Conservation (phyloP, 2,797 vertebrate genomes). For the Kryptopterus vitreolus region DNA sequence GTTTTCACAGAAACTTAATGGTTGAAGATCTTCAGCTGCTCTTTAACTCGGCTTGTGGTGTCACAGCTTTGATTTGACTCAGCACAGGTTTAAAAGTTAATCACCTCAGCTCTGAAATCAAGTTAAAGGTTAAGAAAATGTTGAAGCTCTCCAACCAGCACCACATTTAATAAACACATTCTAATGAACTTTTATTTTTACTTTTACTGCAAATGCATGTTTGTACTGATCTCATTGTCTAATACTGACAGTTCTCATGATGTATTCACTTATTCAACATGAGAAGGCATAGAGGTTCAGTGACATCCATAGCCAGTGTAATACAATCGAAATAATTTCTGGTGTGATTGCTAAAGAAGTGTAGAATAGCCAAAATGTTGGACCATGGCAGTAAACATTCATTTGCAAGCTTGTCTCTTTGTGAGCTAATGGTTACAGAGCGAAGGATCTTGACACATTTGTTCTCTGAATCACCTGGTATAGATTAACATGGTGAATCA, state of each 20-base stretch:
- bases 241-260: background rate
- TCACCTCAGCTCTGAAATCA: background rate
- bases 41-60: background rate
- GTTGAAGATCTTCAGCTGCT: background rate
- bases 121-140: slow-evolving; percentile 4
- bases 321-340: background rate
- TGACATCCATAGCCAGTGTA: background rate
- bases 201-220: background rate
- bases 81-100: slow-evolving; percentile 8
- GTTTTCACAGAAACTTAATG: background rate
- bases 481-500: background rate
- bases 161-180: background rate
- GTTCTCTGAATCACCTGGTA: background rate
- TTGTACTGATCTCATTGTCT: background rate
- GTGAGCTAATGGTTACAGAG: slow-evolving; percentile 14
- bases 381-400: background rate
- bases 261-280: background rate
- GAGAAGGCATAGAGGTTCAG: no score
- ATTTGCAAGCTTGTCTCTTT: slow-evolving; percentile 2
- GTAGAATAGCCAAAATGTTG: background rate
- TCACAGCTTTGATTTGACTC: background rate
- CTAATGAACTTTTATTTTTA: background rate
- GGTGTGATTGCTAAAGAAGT: background rate
- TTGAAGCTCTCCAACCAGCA: background rate
- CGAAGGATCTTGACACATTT: background rate